Evolutionary conservation across 2,888 invertebrate species (phyloP), one percentile per base, ranked within the genome.

Genomic region (Noctua janthina): DNA sequence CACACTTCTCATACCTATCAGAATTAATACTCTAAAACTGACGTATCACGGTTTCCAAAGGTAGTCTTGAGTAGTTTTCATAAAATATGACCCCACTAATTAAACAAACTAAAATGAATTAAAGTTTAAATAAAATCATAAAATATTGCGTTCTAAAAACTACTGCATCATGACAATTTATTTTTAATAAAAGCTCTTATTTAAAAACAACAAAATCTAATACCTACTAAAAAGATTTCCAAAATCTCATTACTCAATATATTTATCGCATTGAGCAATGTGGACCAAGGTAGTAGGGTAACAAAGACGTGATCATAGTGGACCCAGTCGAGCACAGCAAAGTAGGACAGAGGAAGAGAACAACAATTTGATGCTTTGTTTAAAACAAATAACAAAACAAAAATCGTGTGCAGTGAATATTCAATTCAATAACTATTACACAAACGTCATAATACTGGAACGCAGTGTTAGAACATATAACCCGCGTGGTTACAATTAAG

Each of bases 401-500:
- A 29, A 51, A 39, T 68, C 13, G 1, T 46, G 5, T 56, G 39
- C n/a, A 82, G 5, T 75, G n/a, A 73, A 82, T 70, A 77, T 74
- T 23, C 43, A 59, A 43, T 66, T 69, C 13, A 74, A 70, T 78
- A 51, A 82, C 35, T 54, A 67, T 79, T 23, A 59, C 17, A 69
- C 23, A 51, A 69, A 76, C 69, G 67, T 72, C 68, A 51, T 72
- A 74, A 51, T 74, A 71, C 56, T 67, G 69, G 35, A 71, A 78
- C 51, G 43, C 59, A 64, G 75, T 59, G 74, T 69, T 49, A 54
- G 67, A 70, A 43, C 59, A 83, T 82, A 77, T 70, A 78, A 72
- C 72, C 78, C 74, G 77, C 74, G 79, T 80, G 73, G 69, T 82
- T 84, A 87, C 86, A 90, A 90, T 91, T 89, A 90, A 90, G 88